Evolutionary conservation across 2,888 invertebrate species (phyloP), one percentile per base, ranked within the genome.

Genomic region (Diadromus collaris): DNA sequence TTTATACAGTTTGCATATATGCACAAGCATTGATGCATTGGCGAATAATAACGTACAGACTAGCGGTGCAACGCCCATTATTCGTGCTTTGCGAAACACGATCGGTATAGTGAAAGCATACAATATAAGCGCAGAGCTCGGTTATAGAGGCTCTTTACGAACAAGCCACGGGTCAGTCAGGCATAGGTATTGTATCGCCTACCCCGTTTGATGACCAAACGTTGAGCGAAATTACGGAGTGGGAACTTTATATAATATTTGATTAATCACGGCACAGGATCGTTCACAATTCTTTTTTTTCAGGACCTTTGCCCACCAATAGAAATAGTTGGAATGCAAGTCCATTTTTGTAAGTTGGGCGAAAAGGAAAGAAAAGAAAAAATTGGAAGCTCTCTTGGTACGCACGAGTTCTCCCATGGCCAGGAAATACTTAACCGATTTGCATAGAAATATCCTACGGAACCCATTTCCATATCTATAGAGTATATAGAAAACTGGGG

Each of bases 391-490:
- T 48, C 3, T 38, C 16, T 27, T 44, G 63, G 44, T 44, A 19
- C 65, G 13, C 5, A 16, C 19, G 29, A 16, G 29, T 9, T 9
- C 21, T 48, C 21, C 21, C 48, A 48, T 48, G 48, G 19, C 21
- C 21, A 48, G 48, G 19, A 48, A 21, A 48, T 10, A 21, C 48
- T 48, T 44, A 46, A 64, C 29, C 32, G 19, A 64, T 48, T 48
- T 34, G 48, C 32, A 65, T 65, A 32, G 65, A 65, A 51, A 65
- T 65, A 34, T 34, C n/a, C 48, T n/a, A 21, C 7, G 21, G 51
- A 24, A 19, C 34, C 21, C 34, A 21, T 10, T 48, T 64, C 32
- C 46, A 21, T 48, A 48, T 48, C 64, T 13, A n/a, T 32, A 19
- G 24, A 51, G 21, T 21, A 19, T 29, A 4, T 27, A 6, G 44